Evolutionary conservation across 2,888 invertebrate species (phyloP).

Genomic region (Alentia gelatinosa): DNA sequence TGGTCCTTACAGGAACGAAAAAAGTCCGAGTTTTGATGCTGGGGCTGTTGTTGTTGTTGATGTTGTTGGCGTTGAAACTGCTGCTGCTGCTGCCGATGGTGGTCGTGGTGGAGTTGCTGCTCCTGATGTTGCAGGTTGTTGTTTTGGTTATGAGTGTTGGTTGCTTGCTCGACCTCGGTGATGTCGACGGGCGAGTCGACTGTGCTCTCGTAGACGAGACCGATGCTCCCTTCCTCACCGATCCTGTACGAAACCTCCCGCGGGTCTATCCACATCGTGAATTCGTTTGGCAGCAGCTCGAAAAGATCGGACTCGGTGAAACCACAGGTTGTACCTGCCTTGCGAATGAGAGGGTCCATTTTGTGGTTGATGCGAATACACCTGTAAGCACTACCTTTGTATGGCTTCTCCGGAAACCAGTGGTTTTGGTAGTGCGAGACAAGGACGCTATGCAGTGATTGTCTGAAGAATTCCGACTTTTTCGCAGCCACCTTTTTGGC

Average conservation of each 20-base stretch:
- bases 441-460: constrained; percentile 63
- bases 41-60: not conserved
- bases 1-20: constrained; percentile 51
- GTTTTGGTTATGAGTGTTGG: constrained; percentile 37
- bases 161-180: not conserved
- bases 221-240: constrained; percentile 86
- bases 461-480: constrained; percentile 58
- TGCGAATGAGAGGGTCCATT: constrained; percentile 86
- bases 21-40: constrained; percentile 20
- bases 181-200: not conserved
- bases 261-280: constrained; percentile 90
- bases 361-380: constrained; percentile 87
- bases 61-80: not conserved
- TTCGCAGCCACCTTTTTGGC: constrained; percentile 13
- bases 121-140: not conserved
- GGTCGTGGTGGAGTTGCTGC: not conserved
- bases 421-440: constrained; percentile 84
- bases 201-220: constrained; percentile 81
- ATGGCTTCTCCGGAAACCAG: constrained; percentile 88
- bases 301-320: constrained; percentile 83
- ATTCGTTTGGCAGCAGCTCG: constrained; percentile 85
- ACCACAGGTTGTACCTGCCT: constrained; percentile 86
- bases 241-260: constrained; percentile 87
- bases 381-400: constrained; percentile 87
- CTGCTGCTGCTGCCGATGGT: not conserved